These are phyloP conservation scores for Mastacembelus armatus DNA, from an alignment of 2,797 vertebrate genomes.

Conservation along the genomic window DNA sequence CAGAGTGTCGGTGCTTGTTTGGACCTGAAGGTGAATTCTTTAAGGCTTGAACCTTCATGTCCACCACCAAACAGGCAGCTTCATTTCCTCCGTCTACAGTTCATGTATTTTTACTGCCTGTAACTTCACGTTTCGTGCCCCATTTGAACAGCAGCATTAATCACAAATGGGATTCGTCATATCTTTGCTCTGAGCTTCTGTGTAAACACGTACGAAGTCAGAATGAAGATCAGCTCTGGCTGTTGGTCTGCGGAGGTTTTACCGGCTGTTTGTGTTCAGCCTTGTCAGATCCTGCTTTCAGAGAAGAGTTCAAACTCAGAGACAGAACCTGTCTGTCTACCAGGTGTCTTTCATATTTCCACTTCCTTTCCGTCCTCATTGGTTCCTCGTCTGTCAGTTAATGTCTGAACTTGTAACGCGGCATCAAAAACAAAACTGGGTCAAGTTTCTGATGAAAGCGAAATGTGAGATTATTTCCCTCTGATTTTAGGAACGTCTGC, in stretches of 20 bases:
- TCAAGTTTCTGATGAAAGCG: not conserved
- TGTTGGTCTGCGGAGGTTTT: not conserved
- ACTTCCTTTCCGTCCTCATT: not conserved
- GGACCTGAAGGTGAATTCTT: not conserved
- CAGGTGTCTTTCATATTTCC: not conserved
- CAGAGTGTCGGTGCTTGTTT: not conserved
- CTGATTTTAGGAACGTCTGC: slow-evolving; percentile 19
- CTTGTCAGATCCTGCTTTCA: not conserved
- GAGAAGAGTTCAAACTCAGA: not conserved
- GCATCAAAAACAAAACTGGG: not conserved
- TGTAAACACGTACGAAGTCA: not conserved
- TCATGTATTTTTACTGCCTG: slow-evolving; percentile 1
- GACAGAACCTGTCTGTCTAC: not conserved
- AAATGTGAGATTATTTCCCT: slow-evolving; percentile 10
- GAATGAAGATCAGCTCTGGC: not conserved
- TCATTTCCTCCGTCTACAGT: not conserved
- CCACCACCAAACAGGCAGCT: not conserved
- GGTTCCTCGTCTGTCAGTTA: not conserved
- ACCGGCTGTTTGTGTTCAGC: not conserved
- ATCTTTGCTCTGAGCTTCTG: not conserved
- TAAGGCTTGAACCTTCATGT: not conserved
- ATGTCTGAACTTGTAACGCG: not conserved
- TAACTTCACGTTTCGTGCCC: not conserved
- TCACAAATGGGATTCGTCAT: not conserved
- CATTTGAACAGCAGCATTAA: slow-evolving; percentile 20